Evolutionary conservation across 2,113 vertebrate genomes (phyloP).

Genomic region (Climacteris rufus): DNA sequence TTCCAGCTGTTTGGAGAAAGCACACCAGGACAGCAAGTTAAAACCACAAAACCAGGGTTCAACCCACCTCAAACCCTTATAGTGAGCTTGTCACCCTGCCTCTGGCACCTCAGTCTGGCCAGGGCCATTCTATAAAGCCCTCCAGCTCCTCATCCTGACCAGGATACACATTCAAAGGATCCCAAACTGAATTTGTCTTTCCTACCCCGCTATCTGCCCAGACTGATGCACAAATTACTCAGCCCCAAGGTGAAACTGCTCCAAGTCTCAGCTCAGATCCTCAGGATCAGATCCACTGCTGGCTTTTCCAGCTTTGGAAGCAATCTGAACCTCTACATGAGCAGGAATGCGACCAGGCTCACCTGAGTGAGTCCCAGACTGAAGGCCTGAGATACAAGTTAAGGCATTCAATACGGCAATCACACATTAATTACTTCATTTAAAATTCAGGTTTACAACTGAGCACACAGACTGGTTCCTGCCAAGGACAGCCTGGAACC

Average conservation of each 20-base stretch:
- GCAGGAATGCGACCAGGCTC: background rate
- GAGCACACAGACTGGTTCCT: background rate
- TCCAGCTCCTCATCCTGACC: background rate
- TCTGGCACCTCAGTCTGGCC: background rate
- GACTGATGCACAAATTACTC: background rate
- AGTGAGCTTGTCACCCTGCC: background rate
- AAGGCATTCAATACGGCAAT: background rate
- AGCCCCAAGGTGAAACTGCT: background rate
- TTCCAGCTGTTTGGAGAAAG: conserved; percentile 72
- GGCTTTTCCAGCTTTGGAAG: background rate
- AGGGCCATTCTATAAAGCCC: background rate
- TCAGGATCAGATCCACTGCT: background rate
- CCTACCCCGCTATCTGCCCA: background rate
- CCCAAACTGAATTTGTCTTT: background rate
- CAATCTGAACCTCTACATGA: accelerated
- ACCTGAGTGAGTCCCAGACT: background rate
- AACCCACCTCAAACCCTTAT: background rate
- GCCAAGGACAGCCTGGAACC: background rate
- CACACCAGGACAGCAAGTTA: background rate
- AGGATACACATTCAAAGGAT: background rate
- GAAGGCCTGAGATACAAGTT: background rate
- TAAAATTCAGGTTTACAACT: background rate
- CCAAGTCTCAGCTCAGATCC: accelerated
- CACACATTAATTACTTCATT: background rate
- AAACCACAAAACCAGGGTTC: background rate